These are phyloP conservation scores for Drosophila differens DNA, from an alignment of 2,888 invertebrate genomes.

Conservation along the genomic window DNA sequence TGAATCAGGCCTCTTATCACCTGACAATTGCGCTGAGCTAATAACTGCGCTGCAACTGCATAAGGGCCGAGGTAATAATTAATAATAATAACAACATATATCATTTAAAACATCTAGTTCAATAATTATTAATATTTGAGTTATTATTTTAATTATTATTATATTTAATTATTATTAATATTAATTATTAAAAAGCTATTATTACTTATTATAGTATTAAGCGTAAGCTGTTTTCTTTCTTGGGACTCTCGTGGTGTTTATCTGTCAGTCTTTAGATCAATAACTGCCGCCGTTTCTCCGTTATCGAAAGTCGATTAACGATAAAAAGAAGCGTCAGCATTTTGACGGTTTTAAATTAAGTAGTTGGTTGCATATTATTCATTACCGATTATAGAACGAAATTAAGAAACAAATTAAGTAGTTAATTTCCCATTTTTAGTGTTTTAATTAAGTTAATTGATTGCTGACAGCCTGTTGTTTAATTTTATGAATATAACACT, in stretches of 20 bases:
- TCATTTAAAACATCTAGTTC: neutral
- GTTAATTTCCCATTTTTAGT: neutral
- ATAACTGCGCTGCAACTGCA: conserved; percentile 92
- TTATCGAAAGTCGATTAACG: neutral
- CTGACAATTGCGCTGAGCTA: conserved; percentile 91
- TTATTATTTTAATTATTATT: neutral
- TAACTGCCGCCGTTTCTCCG: neutral
- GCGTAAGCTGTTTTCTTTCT: neutral
- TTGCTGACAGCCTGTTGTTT: neutral
- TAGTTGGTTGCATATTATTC: neutral
- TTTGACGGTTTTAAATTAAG: neutral
- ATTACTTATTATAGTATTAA: neutral
- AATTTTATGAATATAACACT: neutral
- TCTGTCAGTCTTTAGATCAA: neutral
- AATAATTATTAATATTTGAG: neutral
- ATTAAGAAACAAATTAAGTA: neutral
- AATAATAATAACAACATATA: conserved; percentile 11
- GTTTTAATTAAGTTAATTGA: neutral
- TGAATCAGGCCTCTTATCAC: conserved; percentile 89
- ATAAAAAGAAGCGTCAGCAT: neutral
- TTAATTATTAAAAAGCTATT: neutral
- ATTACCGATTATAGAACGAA: neutral
- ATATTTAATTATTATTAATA: neutral
- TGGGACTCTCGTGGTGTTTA: neutral
- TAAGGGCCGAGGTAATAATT: conserved; percentile 89